Base-by-base conservation (phyloP, 2,113 vertebrate genomes). In the Callaeas wilsoni region DNA sequence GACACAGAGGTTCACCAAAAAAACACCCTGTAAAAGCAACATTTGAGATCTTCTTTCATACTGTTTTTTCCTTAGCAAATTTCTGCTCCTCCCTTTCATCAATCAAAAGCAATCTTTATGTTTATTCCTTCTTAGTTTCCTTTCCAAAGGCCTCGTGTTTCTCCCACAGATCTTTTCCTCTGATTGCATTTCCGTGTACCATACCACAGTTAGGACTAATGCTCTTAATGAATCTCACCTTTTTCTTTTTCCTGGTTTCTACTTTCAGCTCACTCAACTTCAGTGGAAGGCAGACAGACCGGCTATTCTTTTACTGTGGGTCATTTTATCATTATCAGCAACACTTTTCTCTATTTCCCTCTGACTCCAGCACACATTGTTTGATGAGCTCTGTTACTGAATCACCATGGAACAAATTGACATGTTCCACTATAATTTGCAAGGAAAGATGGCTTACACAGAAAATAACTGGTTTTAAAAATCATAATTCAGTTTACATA, bases 391-490 rank as follows among this genome's bases (percentile, higher is more conserved):
- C 56, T 60, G 16, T 77, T 81, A 70, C 67, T 83, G 67, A 90
- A 89, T 63, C 74, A 50, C 22, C 50, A 18, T 19, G 21, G 89
- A 93, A 73, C 52, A 74, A 92, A 92, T 79, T 82, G 65, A 30
- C 20, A 19, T n/a, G 14, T 86, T 76, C 39, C 59, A 74, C 44
- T 74, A 50, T 35, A 85, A 90, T 70, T 84, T 83, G 37, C 74
- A 74, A 74, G 50, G 20, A 69, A 76, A 91, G 17, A 32, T 39
- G 18, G 13, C 16, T 91, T 85, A 44, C 23, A 71, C 13, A 70
- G 59, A 87, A 95, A 91, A 89, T 50, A 94, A 57, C 41, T 63
- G 32, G 21, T 55, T 87, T 91, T 56, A 50, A 83, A 94, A 95
- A 76, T 49, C 16, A 37, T 76, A 85, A 83, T 74, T 83, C 71